Evolutionary conservation across 2,888 invertebrate genomes (phyloP), one percentile per base, ranked within the genome.

Genomic region (Andrena flavipes): DNA sequence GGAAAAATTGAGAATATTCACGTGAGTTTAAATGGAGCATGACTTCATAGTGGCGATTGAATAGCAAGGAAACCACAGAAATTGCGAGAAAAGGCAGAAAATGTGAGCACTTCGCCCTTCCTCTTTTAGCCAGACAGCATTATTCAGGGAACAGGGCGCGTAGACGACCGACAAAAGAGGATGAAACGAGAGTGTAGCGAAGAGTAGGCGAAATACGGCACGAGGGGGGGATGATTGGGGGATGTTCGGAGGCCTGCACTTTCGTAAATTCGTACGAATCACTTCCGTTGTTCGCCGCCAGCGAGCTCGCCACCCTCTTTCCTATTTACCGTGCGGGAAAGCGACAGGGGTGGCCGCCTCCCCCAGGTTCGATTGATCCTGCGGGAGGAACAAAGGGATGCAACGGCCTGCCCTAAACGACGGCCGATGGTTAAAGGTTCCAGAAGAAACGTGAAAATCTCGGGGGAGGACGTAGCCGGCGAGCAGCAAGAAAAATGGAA

Each of bases 181-280:
- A 73, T 56, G 65, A 64, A 73, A 64, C 42, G 60, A 60, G 20
- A 60, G 60, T 60, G 42, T 60, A 60, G 60, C 48, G 42, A 60
- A 60, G 48, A 70, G 59, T 30, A 48, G 29, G 16, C 42, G 42
- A 42, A 42, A 42, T 42, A 42, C 60, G 60, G 62, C 67, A 16
- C 23, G 62, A 26, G 23, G 72, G 63, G 63, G 59, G 60, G 74
- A 48, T 63, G 60, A 71, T 23, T 23, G 56, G 23, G 56, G 67
- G 68, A 20, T 29, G 48, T 60, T 65, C 35, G 75, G 54, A 56
- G 71, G 26, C 42, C 59, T 67, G 80, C 78, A 82, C 79, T 83
- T 78, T 82, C 75, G 71, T 73, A 80, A 86, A 87, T 80, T 88
- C 78, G 77, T 79, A 79, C 84, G 86, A 89, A 88, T 89, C 88